Evolutionary conservation across 1,140 invertebrate genomes (phyloP), one percentile per base, ranked within the genome.

Genomic region (Cotesia glomerata): DNA sequence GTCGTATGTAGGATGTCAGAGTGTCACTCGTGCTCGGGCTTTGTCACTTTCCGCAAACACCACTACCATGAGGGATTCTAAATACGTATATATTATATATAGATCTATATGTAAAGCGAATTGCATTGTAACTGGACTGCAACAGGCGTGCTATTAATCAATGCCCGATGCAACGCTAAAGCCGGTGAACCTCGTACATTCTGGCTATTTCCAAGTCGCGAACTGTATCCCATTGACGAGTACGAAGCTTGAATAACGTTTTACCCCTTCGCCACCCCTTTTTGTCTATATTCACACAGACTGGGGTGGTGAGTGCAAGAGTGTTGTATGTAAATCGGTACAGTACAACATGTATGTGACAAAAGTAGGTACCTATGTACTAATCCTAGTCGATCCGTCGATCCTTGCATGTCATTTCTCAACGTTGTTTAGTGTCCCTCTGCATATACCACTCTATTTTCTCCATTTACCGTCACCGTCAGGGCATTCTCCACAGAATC

Each of bases 71-170:
- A 72, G 69, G 56, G 62, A 52, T 54, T 64, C 35, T 14, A 34
- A 16, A 45, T 45, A 13, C 5, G 26, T 62, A 54, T 35, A 49
- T 32, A 63, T 61, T 62, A 62, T 52, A 39, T 65, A 18, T 66
- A 45, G 14, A 52, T 58, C 70, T 69, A 71, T 64, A 69, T 58
- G 73, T 76, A 80, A 81, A 83, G 84, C 82, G 83, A 87, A 87
- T 87, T 87, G 85, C 86, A 85, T 86, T 86, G 86, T 86, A 86
- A 87, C 82, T 75, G 72, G 75, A 77, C 85, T 85, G 86, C 85
- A 86, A 87, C 86, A 87, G 85, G 85, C 86, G 85, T 82, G 84
- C 83, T 84, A 86, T 87, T 87, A 87, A 86, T 87, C 86, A 87
- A 87, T 82, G 84, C 81, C 80, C 78, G 77, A 77, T 84, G 82